phyloP scores from a whole-genome alignment of 2,797 vertebrate species.

The Gymnothorax javanicus region DNA sequence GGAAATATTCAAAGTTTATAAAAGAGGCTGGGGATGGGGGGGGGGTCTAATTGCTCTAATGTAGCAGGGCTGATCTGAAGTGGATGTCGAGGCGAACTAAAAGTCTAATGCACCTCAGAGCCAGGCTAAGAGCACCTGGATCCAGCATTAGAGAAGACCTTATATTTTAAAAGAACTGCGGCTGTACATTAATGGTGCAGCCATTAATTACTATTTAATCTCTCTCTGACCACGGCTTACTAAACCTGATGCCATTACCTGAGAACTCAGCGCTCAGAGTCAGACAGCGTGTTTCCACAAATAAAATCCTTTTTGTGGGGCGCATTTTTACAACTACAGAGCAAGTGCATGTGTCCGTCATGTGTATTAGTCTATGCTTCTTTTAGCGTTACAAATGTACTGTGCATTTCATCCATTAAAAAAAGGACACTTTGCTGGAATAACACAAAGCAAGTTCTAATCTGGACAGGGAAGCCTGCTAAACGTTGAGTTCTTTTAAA shows the following conservation, averaged over 20 bases:
- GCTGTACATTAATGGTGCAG: slow-evolving; percentile 60
- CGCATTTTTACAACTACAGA: not conserved
- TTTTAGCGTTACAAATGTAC: no score
- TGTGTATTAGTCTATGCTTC: not conserved
- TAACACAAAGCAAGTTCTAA: no score
- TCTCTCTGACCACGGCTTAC: slow-evolving; percentile 59
- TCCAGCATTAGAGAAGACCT: slow-evolving; percentile 40
- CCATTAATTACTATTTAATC: slow-evolving; percentile 79
- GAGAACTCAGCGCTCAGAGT: slow-evolving; percentile 39
- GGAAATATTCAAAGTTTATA: slow-evolving; percentile 74
- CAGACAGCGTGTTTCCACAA: slow-evolving; percentile 39
- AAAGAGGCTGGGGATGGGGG: slow-evolving; percentile 59
- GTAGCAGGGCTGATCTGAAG: slow-evolving; percentile 62
- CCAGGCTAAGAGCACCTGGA: slow-evolving; percentile 55
- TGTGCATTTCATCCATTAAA: no score
- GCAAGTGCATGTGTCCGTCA: not conserved
- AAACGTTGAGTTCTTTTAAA: no score
- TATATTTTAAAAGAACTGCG: slow-evolving; percentile 26
- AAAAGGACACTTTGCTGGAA: no score
- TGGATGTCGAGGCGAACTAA: slow-evolving; percentile 52
- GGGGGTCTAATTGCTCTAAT: slow-evolving; percentile 76
- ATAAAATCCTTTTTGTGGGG: slow-evolving; percentile 14
- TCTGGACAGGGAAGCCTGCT: no score
- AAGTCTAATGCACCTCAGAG: slow-evolving; percentile 22
- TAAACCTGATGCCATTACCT: slow-evolving; percentile 67